Evolutionary conservation across 2,888 invertebrate species (phyloP), one percentile per base, ranked within the genome.

Genomic region (Adelphocoris suturalis): DNA sequence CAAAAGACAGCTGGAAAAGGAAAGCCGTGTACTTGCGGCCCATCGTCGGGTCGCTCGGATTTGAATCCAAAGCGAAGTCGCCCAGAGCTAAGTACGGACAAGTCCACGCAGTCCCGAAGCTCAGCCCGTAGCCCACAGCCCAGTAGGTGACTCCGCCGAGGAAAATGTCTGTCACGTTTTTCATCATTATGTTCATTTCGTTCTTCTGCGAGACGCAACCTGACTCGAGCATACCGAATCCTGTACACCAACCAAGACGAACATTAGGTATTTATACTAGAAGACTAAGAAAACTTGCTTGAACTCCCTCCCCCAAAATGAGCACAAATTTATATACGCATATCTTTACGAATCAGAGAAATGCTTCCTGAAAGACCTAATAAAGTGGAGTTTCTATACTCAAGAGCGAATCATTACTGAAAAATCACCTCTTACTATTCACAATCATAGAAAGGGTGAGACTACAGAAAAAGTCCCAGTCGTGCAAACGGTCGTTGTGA

Each of bases 121-220:
- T 97, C 93, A 98, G 95, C 0, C 97, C 98, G 93, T 97, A 99
- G 0, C 99, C 99, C 93, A 98, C 98, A 55, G 97, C 95, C 99
- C 99, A 99, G 93, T 98, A 99, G 0, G 98, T 98, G 16, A 98
- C 93, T 90, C 98, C 98, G 2, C 98, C 98, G 27, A 99, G 95
- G 0, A 98, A 97, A 86, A 99, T 98, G 92, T 99, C 98, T 0
- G 97, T 97, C 0, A 98, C 96, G 92, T 98, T 98, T 93, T 99
- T 99, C 97, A 99, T 98, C 98, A 99, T 98, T 90, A 99, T 98
- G 93, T 98, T 98, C 0, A 98, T 98, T 94, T 98, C 98, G 93
- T 98, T 98, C 94, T 98, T 98, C 87, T 97, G 95, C 0, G 97
- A 97, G 0, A 98, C 98, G 92, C 97, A 97, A 0, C 98, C 98